Evolutionary conservation across 1,140 invertebrate species (phyloP).

Genomic region (Maconellicoccus hirsutus): DNA sequence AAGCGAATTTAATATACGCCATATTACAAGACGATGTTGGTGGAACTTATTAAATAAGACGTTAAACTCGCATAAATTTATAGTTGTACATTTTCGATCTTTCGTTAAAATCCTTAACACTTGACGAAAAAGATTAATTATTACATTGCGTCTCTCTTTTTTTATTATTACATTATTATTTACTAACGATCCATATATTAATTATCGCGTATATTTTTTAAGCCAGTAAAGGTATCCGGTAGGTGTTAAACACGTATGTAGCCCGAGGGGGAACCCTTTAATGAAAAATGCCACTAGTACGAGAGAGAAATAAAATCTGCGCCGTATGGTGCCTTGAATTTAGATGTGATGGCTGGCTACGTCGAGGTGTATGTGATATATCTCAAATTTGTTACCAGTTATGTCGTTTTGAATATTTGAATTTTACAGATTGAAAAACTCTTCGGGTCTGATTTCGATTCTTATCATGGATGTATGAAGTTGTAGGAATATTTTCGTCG

Average conservation of each 20-base stretch:
- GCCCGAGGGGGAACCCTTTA: too few species aligned
- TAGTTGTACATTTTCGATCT: conserved; percentile 18
- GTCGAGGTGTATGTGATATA: neutral
- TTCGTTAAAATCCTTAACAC: conserved; percentile 22
- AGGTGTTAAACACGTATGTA: neutral
- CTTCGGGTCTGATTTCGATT: neutral
- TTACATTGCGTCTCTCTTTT: conserved; percentile 17
- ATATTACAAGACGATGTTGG: conserved; percentile 13
- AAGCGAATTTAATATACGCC: conserved; percentile 21
- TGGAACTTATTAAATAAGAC: conserved; percentile 21
- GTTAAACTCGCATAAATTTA: conserved; percentile 22
- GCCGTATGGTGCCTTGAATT: neutral
- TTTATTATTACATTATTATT: conserved; percentile 16
- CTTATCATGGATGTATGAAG: neutral
- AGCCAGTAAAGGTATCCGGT: neutral
- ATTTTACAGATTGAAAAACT: neutral
- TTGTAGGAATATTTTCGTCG: too few species aligned
- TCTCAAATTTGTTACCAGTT: neutral
- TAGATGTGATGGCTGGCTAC: neutral
- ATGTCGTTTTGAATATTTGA: neutral
- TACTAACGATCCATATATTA: conserved; percentile 18
- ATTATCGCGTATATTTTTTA: neutral
- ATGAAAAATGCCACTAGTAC: too few species aligned
- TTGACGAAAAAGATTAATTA: conserved; percentile 16
- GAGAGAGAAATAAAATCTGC: neutral